Conservation (phyloP, 2,113 vertebrate species). For the Tetrax tetrax region DNA sequence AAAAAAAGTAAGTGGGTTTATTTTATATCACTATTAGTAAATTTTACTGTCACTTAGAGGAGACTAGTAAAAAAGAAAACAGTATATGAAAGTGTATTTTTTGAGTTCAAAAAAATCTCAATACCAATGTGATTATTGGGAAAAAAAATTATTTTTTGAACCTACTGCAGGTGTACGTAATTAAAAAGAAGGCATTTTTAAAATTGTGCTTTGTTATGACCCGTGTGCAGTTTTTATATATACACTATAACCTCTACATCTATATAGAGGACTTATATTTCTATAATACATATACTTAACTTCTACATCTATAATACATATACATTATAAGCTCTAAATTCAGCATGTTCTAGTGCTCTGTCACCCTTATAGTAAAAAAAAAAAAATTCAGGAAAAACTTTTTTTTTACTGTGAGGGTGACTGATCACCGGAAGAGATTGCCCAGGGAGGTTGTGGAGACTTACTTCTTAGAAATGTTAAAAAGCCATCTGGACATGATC, state of each 20-base stretch:
- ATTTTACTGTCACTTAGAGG: neutral
- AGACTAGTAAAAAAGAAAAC: neutral
- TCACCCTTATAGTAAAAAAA: neutral
- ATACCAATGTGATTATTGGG: neutral
- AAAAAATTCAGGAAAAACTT: neutral
- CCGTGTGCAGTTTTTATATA: neutral
- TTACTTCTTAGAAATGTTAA: neutral
- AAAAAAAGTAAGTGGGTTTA: neutral
- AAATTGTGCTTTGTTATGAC: neutral
- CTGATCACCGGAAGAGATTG: rapidly evolving
- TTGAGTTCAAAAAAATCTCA: neutral
- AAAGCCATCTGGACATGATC: neutral
- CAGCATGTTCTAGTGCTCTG: neutral
- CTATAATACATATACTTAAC: neutral
- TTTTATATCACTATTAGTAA: neutral
- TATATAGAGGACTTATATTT: neutral
- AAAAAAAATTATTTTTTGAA: neutral
- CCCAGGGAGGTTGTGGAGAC: neutral
- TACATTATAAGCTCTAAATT: neutral
- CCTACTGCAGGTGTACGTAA: rapidly evolving
- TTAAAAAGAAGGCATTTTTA: rapidly evolving
- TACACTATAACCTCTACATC: neutral
- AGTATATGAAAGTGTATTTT: neutral
- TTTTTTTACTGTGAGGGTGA: too few species aligned
- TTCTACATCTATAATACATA: neutral